Conservation (phyloP, 2,888 invertebrate genomes). For the Ethmia dodecea region DNA sequence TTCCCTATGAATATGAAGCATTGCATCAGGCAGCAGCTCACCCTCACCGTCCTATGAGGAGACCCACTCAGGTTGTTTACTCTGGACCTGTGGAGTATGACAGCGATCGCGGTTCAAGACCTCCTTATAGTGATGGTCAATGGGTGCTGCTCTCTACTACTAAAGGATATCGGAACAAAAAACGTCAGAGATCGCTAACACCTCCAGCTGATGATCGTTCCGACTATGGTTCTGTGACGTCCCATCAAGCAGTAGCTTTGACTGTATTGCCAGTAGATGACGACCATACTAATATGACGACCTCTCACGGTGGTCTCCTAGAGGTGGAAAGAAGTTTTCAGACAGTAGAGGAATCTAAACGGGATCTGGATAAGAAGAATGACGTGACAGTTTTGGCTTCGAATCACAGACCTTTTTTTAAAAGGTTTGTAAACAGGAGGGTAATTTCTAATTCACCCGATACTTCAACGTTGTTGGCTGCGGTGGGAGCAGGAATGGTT, state of each 20-base stretch:
- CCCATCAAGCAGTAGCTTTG: slow-evolving; percentile 78
- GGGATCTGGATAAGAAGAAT: slow-evolving; percentile 55
- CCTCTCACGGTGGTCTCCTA: slow-evolving; percentile 84
- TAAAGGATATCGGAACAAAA: slow-evolving; percentile 82
- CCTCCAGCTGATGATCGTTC: slow-evolving; percentile 33
- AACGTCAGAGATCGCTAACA: slow-evolving; percentile 60
- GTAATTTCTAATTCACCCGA: slow-evolving; percentile 62
- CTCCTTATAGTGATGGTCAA: slow-evolving; percentile 83
- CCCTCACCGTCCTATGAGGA: slow-evolving; percentile 52
- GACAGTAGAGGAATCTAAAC: slow-evolving; percentile 80
- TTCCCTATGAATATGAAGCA: slow-evolving; percentile 67
- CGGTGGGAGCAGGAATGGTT: slow-evolving; percentile 87
- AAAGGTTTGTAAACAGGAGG: slow-evolving; percentile 47
- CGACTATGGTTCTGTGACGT: slow-evolving; percentile 50
- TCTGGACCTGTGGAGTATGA: slow-evolving; percentile 59
- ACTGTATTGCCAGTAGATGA: slow-evolving; percentile 86
- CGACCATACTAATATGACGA: slow-evolving; percentile 79
- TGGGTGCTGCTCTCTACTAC: slow-evolving; percentile 88
- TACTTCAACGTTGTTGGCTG: slow-evolving; percentile 81
- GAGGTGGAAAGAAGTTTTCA: slow-evolving; percentile 86
- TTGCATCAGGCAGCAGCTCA: slow-evolving; percentile 49
- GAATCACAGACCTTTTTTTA: slow-evolving; percentile 43
- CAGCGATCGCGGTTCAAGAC: slow-evolving; percentile 75
- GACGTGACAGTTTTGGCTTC: slow-evolving; percentile 47
- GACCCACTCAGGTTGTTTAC: slow-evolving; percentile 70